Evolutionary conservation across 2,888 invertebrate species (phyloP), one percentile per base, ranked within the genome.

Genomic region (Scaptomyza flava): DNA sequence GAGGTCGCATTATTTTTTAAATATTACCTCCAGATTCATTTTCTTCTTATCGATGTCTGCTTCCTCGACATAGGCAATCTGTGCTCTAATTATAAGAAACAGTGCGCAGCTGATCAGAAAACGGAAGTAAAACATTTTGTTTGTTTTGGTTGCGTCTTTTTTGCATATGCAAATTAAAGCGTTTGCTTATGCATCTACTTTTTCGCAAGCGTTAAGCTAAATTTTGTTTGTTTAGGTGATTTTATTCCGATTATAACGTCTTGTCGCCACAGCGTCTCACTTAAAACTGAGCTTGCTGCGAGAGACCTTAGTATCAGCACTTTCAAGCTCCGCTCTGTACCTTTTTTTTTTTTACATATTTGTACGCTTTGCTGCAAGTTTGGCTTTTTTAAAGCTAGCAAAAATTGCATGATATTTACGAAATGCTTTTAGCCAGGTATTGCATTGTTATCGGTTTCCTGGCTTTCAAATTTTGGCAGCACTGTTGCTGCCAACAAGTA

Each of bases 11-110:
- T 9, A 45, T 3, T 23, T 20, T 34, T 14, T 20, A 4, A 6
- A 9, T n/a, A 89, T 89, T 78, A 91, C 91, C 62, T 66, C 78
- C 23, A 89, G 67, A 77, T 91, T 91, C 8, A 78, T 75, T 79
- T 89, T 90, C 27, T 75, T 77, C 72, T 83, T 83, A 84, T 90
- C 89, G 50, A 82, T 66, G 47, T 81, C 85, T 14, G 64, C 73
- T 8, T 76, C 71, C 82, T 91, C 91, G 9, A 86, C 89, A 62
- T 68, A 91, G 12, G 77, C 83, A 20, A 91, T 53, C 63, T 90
- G 89, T 8, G 80, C 77, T 6, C 72, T 57, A 17, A 58, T 51
- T 17, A 67, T 31, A 6, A 63, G 31, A 36, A 81, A 43, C 12
- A 77, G 47, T 6, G 45, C 56, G 23, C 33, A 67, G 17, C 67